Percentiles rank a stretch among this genome's conserved stretches.
Conservation (phyloP, 2,113 vertebrate genomes). For the Parus major region DNA sequence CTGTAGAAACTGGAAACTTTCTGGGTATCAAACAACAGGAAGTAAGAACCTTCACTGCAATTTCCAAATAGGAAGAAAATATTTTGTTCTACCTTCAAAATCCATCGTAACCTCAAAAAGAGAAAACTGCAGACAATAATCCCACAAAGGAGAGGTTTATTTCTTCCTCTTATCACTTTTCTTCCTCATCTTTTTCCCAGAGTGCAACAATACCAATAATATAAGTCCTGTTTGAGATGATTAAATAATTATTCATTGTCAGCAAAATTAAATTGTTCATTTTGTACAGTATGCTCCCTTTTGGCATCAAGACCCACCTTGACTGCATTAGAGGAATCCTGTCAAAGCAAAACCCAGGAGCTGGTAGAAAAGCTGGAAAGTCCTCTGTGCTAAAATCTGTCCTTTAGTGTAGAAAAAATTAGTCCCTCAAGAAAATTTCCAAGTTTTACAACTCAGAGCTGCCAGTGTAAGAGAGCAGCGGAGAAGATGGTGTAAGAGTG, state of each 20-base stretch:
- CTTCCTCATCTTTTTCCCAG: not conserved
- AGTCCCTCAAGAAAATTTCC: not conserved
- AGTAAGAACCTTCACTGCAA: not conserved
- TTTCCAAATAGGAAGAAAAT: not conserved
- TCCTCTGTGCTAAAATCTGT: not conserved
- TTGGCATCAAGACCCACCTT: not conserved
- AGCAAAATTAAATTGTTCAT: not conserved
- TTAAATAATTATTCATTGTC: not conserved
- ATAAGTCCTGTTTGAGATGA: not conserved
- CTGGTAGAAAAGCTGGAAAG: not conserved
- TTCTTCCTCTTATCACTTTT: not conserved
- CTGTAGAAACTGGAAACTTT: not conserved
- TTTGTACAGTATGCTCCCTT: not conserved
- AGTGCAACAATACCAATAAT: not conserved
- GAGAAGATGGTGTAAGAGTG: not conserved
- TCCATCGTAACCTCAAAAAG: not conserved
- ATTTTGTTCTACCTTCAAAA: not conserved
- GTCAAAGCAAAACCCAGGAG: not conserved
- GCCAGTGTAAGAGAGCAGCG: not conserved
- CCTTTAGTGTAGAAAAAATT: not conserved
- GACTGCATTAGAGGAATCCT: not conserved
- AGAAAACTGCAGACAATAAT: not conserved
- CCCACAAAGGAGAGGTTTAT: not conserved
- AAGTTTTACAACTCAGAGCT: not conserved
- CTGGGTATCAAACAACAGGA: not conserved